phyloP scores from a whole-genome alignment of 2,113 vertebrate genomes.

The Cromileptes altivelis region DNA sequence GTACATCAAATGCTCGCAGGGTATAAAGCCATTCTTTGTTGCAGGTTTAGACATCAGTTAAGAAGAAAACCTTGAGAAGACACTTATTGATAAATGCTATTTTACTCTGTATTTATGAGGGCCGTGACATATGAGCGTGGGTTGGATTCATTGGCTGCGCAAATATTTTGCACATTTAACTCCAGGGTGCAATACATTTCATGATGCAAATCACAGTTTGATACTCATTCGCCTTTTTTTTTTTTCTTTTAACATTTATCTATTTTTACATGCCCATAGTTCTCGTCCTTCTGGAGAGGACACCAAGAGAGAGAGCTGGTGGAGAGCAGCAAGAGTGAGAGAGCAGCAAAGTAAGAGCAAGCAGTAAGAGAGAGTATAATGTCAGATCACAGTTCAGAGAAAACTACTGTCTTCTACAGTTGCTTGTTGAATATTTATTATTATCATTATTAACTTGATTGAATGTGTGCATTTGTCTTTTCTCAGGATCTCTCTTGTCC shows the following conservation, averaged over 20 bases:
- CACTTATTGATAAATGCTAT: not conserved
- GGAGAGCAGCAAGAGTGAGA: too few relatives aligned
- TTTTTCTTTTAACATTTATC: too few relatives aligned
- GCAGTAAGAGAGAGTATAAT: not conserved
- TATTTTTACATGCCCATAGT: not conserved
- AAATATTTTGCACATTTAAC: slow-evolving; percentile 18
- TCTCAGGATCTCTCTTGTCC: not conserved
- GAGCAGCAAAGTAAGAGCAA: too few relatives aligned
- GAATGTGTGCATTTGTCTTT: not conserved
- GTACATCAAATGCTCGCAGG: not conserved
- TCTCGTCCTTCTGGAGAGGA: not conserved
- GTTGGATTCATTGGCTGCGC: not conserved
- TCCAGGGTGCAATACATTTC: not conserved
- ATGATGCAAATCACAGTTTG: slow-evolving; percentile 7
- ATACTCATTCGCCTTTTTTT: not conserved
- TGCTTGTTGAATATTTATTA: not conserved
- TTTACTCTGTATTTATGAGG: slow-evolving; percentile 5
- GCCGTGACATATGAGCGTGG: not conserved
- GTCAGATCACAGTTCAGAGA: not conserved
- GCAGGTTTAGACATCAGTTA: slow-evolving; percentile 4
- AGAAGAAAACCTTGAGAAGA: slow-evolving; percentile 30
- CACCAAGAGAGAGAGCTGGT: not conserved
- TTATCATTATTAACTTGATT: not conserved
- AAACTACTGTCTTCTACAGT: not conserved
- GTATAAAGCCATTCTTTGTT: slow-evolving; percentile 6